Base-by-base conservation (phyloP, 2,888 invertebrate species). In the Myopa tessellatipennis region DNA sequence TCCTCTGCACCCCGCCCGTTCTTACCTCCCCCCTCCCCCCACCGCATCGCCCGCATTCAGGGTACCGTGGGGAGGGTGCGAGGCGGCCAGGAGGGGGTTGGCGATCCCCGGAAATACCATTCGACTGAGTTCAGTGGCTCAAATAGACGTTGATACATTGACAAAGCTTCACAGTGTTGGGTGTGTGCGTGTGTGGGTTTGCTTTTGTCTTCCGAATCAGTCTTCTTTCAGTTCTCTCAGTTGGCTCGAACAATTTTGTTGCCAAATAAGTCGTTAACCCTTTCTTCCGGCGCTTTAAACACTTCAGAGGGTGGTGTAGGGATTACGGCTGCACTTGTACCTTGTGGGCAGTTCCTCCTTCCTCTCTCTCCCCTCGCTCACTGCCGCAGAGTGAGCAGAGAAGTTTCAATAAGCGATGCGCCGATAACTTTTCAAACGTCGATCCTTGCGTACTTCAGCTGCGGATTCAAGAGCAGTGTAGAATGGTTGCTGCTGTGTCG, bases 41-140 rank as follows among this genome's bases (percentile, higher is more conserved):
- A 26, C 26, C 45, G 10, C 45, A 8, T 10, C 45, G 3, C 45
- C 7, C 45, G 1, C 45, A 86, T 86, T 85, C 86, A 86, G 86
- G 85, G 85, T 40, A 8, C 40, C 8, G 6, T 1, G 45, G 45
- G 10, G 45, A 4, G 45, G 6, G 45, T 1, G 38, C 1, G 67
- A 40, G 26, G 61, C 8, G 3, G 26, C 0, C 18, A 10, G 26
- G n/a, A n/a, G 26, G 61, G 5, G 61, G n/a, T 18, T 16, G 61
- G 73, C 26, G 18, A 55, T 61, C 45, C 12, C 8, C 38, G 61
- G 45, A 61, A 71, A 60, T 38, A 38, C 38, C 69, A 69, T 58
- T 38, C 34, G 55, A 55, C 52, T 70, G 14, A 14, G 70, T 55
- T 34, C 36, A 55, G 36, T 60, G 38, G 10, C 52, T 26, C 55